Evolutionary conservation across 2,888 invertebrate genomes (phyloP).

Genomic region (Limnephilus rhombicus): DNA sequence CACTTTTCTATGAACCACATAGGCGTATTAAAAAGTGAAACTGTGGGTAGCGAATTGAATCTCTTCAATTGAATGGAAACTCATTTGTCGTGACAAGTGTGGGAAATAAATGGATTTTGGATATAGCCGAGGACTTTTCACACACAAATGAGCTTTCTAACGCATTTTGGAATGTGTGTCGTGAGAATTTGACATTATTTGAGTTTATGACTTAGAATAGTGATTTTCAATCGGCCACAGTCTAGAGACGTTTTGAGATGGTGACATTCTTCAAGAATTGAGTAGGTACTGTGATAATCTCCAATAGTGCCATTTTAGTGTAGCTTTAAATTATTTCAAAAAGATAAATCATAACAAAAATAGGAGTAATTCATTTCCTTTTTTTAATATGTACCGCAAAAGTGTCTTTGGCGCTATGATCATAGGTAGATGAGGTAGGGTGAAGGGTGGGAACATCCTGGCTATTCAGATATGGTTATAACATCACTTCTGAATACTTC

Average conservation of each 20-base stretch:
- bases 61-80: constrained; percentile 23
- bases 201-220: not conserved
- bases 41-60: constrained; percentile 27
- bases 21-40: constrained; percentile 37
- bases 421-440: too few relatives aligned
- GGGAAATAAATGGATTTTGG: constrained; percentile 24
- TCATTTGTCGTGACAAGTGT: constrained; percentile 29
- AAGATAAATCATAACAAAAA: too few relatives aligned
- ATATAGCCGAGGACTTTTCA: not conserved
- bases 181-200: not conserved
- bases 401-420: too few relatives aligned
- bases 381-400: too few relatives aligned
- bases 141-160: not conserved
- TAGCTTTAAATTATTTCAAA: too few relatives aligned
- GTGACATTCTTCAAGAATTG: not conserved
- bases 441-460: too few relatives aligned
- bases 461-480: too few relatives aligned
- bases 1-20: constrained; percentile 4
- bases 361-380: too few relatives aligned
- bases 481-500: too few relatives aligned
- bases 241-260: not conserved
- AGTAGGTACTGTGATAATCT: too few relatives aligned
- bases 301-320: too few relatives aligned
- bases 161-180: not conserved
- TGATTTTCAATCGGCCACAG: not conserved